Evolutionary conservation across 2,797 vertebrate species (phyloP).

Genomic region (Meriones psammophilus): DNA sequence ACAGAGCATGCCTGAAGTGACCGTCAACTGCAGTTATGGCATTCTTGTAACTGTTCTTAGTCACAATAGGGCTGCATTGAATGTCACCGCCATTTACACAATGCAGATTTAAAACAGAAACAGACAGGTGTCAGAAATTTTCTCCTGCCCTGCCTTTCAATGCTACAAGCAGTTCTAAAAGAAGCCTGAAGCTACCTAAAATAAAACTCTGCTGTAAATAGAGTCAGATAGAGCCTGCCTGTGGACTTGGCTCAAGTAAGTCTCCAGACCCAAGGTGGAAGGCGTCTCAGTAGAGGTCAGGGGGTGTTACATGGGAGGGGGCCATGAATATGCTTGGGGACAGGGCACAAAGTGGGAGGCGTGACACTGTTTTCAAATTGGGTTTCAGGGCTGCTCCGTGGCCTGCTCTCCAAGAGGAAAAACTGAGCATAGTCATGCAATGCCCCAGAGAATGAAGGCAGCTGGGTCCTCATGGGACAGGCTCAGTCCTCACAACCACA

Average conservation of each 20-base stretch:
- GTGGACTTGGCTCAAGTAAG: constrained; percentile 54
- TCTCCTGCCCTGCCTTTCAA: constrained; percentile 22
- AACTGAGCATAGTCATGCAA: neutral
- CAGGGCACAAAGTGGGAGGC: neutral
- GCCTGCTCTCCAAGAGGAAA: neutral
- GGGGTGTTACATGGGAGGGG: neutral
- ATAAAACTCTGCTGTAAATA: constrained; percentile 57
- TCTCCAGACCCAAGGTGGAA: constrained; percentile 30
- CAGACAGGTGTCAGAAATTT: constrained; percentile 31
- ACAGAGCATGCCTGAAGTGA: neutral
- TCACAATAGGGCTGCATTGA: neutral
- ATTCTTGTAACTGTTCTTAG: neutral
- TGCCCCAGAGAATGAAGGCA: constrained; percentile 3
- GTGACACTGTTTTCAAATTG: neutral
- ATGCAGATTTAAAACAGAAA: constrained; percentile 58
- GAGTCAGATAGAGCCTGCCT: constrained; percentile 23
- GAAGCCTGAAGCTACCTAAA: constrained; percentile 63
- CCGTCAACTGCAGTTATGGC: neutral
- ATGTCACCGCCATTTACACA: neutral
- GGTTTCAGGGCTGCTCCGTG: neutral
- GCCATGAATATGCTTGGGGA: too few relatives aligned
- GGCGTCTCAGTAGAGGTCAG: neutral
- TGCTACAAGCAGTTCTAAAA: constrained; percentile 20
- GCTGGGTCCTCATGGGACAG: neutral
- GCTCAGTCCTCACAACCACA: neutral